Conservation (phyloP, 2,113 vertebrate species). For the Madoqua kirkii region DNA sequence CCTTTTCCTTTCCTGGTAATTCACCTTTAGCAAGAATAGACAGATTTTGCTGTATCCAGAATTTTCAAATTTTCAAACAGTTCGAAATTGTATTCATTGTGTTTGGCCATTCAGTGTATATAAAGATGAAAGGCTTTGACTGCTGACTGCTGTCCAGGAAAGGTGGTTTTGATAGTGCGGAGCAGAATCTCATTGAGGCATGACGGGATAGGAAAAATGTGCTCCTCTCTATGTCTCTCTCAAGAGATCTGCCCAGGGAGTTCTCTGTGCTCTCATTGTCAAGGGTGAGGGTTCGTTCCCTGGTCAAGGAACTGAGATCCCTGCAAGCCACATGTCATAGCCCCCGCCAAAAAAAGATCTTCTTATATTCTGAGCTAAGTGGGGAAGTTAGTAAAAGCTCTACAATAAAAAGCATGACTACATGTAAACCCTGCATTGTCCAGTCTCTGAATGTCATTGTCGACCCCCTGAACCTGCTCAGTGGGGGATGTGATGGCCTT, state of each 20-base stretch:
- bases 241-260: background rate
- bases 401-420: background rate
- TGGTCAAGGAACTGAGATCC: background rate
- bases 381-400: background rate
- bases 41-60: background rate
- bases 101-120: background rate
- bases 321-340: background rate
- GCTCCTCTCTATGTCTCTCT: background rate
- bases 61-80: slow-evolving; percentile 11
- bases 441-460: background rate
- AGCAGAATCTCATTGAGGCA: background rate
- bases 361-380: background rate
- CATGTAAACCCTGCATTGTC: background rate
- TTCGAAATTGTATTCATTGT: background rate
- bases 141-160: background rate
- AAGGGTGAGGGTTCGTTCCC: background rate
- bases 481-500: background rate
- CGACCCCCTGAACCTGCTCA: background rate
- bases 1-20: background rate
- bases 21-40: background rate
- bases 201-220: background rate
- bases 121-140: background rate
- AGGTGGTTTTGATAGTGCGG: background rate
- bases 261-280: background rate
- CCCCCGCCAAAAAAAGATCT: background rate